Evolutionary conservation across 2,888 invertebrate genomes (phyloP), one percentile per base, ranked within the genome.

Genomic region (Sylvicola cinctus): DNA sequence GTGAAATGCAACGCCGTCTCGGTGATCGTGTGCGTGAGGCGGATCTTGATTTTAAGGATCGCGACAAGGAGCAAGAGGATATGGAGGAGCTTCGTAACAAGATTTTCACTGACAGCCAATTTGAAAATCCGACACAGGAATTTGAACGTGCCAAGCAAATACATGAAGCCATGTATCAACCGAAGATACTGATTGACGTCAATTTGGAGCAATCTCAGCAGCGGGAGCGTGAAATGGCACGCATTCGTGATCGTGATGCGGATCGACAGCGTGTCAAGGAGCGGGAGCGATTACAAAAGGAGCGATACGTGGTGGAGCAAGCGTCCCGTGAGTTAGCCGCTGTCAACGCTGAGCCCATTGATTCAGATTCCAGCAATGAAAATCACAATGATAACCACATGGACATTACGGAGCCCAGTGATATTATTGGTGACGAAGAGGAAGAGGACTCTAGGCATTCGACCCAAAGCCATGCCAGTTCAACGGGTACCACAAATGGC

Each of bases 21-120:
- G 79, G 81, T 25, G 90, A 90, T 51, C 68, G 95, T 42, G 87
- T 93, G 42, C 75, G 85, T 43, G 98, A 98, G 60, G 83, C 90
- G 4, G 90, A 91, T 54, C 65, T 70, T 6, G 98, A 98, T 59
- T 77, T 74, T 31, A 72, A 84, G 46, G 96, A 98, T 61, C 65
- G 93, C 12, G 74, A 75, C 47, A 78, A 75, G 47, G 96, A 98
- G 58, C 75, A 74, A 48, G 78, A 77, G 46, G 90, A 93, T 61
- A 65, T 93, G 41, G 80, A 78, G 43, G 81, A 85, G 52, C 65
- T 96, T 36, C 72, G 74, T 46, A 67, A 68, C 39, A 74, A 78
- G 52, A 70, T 88, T 46, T 75, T 73, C 49, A 68, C 74, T 37
- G 11, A 25, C 11, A 69, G 68, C 3, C 66, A 73, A 45, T 66